Conservation (phyloP, 2,888 invertebrate species). For the Bembecia ichneumoniformis region DNA sequence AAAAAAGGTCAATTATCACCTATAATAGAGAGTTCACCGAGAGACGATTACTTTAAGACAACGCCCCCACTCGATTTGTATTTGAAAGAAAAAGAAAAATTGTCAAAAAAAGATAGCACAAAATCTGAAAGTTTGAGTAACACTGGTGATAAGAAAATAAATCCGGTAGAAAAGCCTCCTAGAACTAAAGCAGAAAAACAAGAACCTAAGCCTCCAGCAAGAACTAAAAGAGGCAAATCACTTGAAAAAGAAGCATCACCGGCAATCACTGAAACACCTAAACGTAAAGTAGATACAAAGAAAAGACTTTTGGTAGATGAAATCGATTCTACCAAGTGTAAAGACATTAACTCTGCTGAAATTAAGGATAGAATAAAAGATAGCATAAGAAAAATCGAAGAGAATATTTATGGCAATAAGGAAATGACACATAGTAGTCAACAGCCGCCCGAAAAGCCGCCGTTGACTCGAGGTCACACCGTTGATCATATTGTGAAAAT, state of each 20-base stretch:
- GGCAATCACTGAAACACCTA: constrained; percentile 51
- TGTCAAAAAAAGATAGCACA: constrained; percentile 32
- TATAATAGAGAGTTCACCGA: constrained; percentile 82
- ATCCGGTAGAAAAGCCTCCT: constrained; percentile 62
- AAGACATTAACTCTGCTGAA: constrained; percentile 35
- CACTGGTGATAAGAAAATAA: constrained; percentile 51
- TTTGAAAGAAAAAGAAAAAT: constrained; percentile 51
- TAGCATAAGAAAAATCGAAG: constrained; percentile 62
- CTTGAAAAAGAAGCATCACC: constrained; percentile 46
- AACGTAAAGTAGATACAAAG: constrained; percentile 49
- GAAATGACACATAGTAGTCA: constrained; percentile 83
- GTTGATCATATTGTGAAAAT: constrained; percentile 84
- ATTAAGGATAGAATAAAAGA: constrained; percentile 66
- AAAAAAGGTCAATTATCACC: constrained; percentile 82
- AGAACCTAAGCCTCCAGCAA: constrained; percentile 55
- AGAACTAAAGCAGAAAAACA: constrained; percentile 50
- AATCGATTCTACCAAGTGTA: constrained; percentile 42
- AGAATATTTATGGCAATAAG: constrained; percentile 61
- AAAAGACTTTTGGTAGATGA: constrained; percentile 51
- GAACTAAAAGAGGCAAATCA: constrained; percentile 52
- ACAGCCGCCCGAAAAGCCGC: constrained; percentile 77
- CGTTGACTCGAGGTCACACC: constrained; percentile 79
- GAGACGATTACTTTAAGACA: constrained; percentile 77
- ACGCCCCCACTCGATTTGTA: constrained; percentile 52
- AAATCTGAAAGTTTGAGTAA: constrained; percentile 32